Percentiles rank a stretch among this genome's conserved stretches.
phyloP scores from a whole-genome alignment of 2,797 vertebrate genomes.

The Garrulus glandarius region DNA sequence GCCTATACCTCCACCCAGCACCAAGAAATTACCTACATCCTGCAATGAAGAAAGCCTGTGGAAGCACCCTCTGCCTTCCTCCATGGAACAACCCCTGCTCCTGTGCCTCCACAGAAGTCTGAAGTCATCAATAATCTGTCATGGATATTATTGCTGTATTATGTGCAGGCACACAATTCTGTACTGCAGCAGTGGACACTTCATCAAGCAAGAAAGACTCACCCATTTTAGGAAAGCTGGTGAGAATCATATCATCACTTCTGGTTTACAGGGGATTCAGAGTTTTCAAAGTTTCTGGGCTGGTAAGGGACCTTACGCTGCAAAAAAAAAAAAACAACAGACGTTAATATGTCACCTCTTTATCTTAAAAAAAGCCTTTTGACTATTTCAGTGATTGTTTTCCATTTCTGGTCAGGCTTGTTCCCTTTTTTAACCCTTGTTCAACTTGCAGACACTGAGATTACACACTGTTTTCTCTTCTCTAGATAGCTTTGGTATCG shows the following conservation, averaged over 20 bases:
- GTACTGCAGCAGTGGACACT: background rate
- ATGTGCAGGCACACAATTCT: background rate
- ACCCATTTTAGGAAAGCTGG: conserved; percentile 77
- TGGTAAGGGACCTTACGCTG: conserved; percentile 50
- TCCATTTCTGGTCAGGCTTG: background rate
- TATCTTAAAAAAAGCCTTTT: conserved; percentile 25
- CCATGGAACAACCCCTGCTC: background rate
- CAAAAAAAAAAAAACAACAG: conserved; percentile 33
- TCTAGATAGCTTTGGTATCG: background rate
- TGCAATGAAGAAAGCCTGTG: background rate
- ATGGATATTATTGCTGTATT: background rate
- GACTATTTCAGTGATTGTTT: background rate
- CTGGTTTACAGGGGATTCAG: conserved; percentile 60
- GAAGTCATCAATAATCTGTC: background rate
- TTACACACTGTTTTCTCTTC: background rate
- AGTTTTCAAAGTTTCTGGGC: conserved; percentile 24
- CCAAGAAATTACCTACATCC: background rate
- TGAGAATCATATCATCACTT: conserved; percentile 69
- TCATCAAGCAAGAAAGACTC: background rate
- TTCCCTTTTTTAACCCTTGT: background rate
- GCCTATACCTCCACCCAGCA: background rate
- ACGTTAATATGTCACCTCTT: conserved; percentile 47
- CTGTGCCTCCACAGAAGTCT: background rate
- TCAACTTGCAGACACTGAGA: background rate
- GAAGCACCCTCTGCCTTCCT: background rate